Base-by-base conservation (phyloP, 2,797 vertebrate species). In the Protonibea diacanthus region DNA sequence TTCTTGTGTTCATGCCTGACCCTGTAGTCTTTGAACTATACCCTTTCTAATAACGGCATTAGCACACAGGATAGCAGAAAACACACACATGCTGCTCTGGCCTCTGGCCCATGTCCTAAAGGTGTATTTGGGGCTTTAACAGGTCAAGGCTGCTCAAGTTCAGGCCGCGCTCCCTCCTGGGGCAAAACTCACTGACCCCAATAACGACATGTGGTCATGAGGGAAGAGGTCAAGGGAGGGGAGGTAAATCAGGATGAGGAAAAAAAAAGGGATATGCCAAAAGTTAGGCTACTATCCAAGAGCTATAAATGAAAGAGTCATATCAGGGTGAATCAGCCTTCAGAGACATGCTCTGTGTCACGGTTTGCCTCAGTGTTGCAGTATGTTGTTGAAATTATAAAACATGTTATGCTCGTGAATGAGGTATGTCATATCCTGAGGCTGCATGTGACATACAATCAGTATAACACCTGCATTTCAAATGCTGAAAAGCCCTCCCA, bases 61-160 rank as follows among this genome's bases (percentile, higher is more conserved):
- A 53, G 7, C n/a, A 4, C 64, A 68, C 53, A 40, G 45, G 61
- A 80, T 67, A 64, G 76, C 61, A 76, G 13, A 69, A 25, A 5
- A 51, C 55, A 78, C 47, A 58, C 68, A 61, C 57, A 57, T 9
- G 6, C 38, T 65, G 29, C 14, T 40, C 59, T 65, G 45, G 2
- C 53, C 57, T 48, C 13, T 76, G 48, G 15, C 25, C 73, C 45
- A 1, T 40, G 23, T 60, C 76, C 70, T 74, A 23, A 79, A 67
- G n/a, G 52, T 59, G 42, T 6, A 60, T 66, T 59, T 20, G 12
- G 42, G 33, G 52, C 23, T 60, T 55, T 48, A 51, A 61, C 76
- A 57, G 65, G 81, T 85, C 73, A 88, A 85, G 42, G 70, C 33
- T 74, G 40, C 60, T 68, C 71, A 83, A 40, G 79, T 69, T 87